These are phyloP conservation scores for Hormiphora californensis DNA, from an alignment of 37 sponge, comb jelly and placozoan species.

Conservation along the genomic window DNA sequence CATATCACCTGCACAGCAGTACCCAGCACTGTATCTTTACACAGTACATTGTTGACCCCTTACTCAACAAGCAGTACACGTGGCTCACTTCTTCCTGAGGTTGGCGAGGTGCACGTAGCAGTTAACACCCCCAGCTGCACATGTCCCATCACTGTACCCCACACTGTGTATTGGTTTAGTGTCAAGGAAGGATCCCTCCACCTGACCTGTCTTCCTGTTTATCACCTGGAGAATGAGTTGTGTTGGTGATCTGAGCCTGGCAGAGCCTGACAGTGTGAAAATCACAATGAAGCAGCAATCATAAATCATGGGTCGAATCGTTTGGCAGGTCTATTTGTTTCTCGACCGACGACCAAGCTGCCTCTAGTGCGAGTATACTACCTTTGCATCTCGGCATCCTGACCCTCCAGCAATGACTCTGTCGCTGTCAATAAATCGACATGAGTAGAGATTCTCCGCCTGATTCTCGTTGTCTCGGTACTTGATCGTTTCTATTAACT, in stretches of 20 bases:
- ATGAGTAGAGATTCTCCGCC: conserved; percentile 49
- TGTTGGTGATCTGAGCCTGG: too few species aligned
- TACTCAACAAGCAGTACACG: too few species aligned
- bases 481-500: background rate
- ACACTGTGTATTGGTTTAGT: conserved; percentile 40
- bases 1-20: too few species aligned
- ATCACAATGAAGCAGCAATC: too few species aligned
- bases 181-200: conserved; percentile 28
- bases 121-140: conserved; percentile 20
- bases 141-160: background rate
- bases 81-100: too few species aligned
- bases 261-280: too few species aligned
- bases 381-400: conserved; percentile 41
- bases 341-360: too few species aligned
- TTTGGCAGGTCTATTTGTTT: too few species aligned
- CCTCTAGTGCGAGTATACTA: background rate
- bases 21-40: too few species aligned
- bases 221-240: conserved; percentile 4
- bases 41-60: too few species aligned
- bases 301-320: too few species aligned
- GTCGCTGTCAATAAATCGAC: background rate
- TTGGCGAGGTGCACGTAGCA: conserved; percentile 50
- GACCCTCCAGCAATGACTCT: conserved; percentile 35
- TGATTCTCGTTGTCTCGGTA: conserved; percentile 4
- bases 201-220: background rate